phyloP scores from a whole-genome alignment of 2,888 invertebrate genomes.

The Platerodrilus igneus region DNA sequence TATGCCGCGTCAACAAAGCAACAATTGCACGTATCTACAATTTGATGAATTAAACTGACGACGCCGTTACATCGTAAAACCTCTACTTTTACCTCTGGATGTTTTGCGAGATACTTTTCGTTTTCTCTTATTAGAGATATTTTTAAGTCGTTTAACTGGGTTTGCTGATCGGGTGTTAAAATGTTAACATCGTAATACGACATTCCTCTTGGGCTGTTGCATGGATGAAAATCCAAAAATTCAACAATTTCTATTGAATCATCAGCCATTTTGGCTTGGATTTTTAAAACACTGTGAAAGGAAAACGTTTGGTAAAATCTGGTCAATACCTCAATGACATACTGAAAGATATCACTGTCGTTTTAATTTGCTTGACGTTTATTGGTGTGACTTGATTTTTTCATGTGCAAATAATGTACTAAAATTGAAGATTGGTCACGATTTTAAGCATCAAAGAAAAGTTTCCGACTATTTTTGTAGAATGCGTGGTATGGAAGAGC shows the following conservation, averaged over 20 bases:
- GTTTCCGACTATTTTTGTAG: no score
- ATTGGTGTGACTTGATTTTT: no score
- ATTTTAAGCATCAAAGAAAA: no score
- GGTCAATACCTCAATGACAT: no score
- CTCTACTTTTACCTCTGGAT: slow-evolving; percentile 39
- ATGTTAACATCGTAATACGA: slow-evolving; percentile 35
- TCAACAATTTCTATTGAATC: slow-evolving; percentile 30
- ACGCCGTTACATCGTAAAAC: background rate
- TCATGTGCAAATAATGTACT: no score
- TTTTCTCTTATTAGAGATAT: slow-evolving; percentile 35
- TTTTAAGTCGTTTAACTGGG: slow-evolving; percentile 36
- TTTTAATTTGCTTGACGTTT: no score
- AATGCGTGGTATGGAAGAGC: no score
- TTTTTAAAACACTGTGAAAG: no score
- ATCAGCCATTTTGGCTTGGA: slow-evolving; percentile 40
- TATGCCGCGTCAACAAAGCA: slow-evolving; percentile 30
- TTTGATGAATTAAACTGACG: background rate
- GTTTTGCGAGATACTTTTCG: slow-evolving; percentile 37
- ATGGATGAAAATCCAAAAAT: slow-evolving; percentile 35
- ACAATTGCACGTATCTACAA: slow-evolving; percentile 37
- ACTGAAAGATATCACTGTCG: no score
- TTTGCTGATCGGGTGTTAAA: slow-evolving; percentile 37
- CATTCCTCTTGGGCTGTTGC: slow-evolving; percentile 38
- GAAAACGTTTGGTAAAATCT: no score
- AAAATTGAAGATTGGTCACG: no score